Conservation (phyloP, 2,888 invertebrate species). For the Torymus texanus region DNA sequence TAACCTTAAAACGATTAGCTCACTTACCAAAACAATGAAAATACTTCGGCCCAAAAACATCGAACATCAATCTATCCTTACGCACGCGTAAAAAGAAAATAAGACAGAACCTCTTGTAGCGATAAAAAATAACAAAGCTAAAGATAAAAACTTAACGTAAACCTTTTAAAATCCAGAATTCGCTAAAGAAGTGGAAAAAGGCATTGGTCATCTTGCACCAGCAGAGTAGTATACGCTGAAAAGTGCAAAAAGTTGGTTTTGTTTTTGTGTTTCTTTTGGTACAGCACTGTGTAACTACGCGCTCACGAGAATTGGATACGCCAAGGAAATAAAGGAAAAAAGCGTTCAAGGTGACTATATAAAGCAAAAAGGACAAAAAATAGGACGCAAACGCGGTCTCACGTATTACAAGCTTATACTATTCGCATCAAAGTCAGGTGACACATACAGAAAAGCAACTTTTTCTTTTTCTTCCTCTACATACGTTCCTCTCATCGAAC, state of each 20-base stretch:
- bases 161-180: background rate
- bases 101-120: too few species aligned
- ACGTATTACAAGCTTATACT: background rate
- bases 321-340: background rate
- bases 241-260: too few species aligned
- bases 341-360: conserved; percentile 18
- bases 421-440: background rate
- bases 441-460: background rate
- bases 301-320: background rate
- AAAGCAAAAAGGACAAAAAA: background rate
- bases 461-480: background rate
- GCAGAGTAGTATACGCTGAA: background rate
- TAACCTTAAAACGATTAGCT: background rate
- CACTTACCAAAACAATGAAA: background rate
- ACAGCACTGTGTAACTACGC: background rate
- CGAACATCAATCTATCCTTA: background rate
- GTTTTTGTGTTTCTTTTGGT: too few species aligned
- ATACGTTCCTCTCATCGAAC: too few species aligned
- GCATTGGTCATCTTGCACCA: background rate
- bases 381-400: background rate
- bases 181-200: background rate
- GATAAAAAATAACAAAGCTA: too few species aligned
- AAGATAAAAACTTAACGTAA: background rate
- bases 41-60: background rate
- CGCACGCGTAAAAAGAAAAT: too few species aligned